Evolutionary conservation across 2,797 vertebrate genomes (phyloP).

Genomic region (Lindbergichthys nudifrons): DNA sequence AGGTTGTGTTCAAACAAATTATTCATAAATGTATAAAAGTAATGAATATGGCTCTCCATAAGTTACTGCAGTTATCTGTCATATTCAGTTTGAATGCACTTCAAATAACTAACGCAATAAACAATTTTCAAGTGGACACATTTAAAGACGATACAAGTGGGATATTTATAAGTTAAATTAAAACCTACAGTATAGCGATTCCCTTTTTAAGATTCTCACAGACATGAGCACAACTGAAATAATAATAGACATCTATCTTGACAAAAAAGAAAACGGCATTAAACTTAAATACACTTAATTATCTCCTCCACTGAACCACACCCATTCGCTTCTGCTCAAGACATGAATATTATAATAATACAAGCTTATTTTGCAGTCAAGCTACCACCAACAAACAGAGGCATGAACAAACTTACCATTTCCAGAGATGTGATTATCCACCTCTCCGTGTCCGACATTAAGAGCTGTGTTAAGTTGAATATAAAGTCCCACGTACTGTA

Average conservation of each 20-base stretch:
- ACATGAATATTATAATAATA: conserved; percentile 1
- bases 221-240: neutral
- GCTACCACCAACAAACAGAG: neutral
- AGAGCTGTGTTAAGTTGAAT: conserved; percentile 88
- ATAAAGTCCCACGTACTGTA: conserved; percentile 91
- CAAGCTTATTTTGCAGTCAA: neutral
- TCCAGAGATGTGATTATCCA: conserved; percentile 86
- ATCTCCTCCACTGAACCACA: conserved; percentile 44
- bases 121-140: neutral
- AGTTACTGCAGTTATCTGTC: conserved; percentile 2
- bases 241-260: neutral
- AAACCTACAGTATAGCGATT: neutral
- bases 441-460: conserved; percentile 76
- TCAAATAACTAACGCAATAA: neutral
- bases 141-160: neutral
- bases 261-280: neutral
- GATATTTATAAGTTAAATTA: neutral
- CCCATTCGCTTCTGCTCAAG: conserved; percentile 32
- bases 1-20: neutral
- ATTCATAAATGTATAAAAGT: neutral
- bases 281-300: no score
- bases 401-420: conserved; percentile 84
- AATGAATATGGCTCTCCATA: neutral
- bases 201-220: neutral
- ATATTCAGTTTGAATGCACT: neutral